phyloP scores from a whole-genome alignment of 2,888 invertebrate species.

The Hesperia comma region DNA sequence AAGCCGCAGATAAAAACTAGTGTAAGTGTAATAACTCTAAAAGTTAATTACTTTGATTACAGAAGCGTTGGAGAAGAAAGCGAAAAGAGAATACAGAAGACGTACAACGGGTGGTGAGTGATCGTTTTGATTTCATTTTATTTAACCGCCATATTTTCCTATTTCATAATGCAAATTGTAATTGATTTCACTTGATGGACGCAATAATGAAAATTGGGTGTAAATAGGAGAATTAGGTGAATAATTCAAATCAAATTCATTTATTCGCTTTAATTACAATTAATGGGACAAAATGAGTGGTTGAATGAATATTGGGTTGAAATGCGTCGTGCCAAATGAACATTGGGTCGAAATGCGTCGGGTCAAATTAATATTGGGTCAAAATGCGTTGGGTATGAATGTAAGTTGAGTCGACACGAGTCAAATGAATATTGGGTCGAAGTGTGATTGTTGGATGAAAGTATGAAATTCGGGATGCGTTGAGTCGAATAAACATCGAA shows the following conservation, averaged over 20 bases:
- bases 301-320: not conserved
- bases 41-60: conserved; percentile 38
- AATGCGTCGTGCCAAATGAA: not conserved
- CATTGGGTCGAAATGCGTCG: not conserved
- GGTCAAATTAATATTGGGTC: not conserved
- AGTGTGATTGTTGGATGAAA: not conserved
- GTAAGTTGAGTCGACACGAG: too few species aligned
- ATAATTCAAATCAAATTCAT: too few species aligned
- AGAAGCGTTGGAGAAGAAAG: conserved; percentile 75
- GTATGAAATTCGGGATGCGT: not conserved
- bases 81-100: conserved; percentile 70
- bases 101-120: conserved; percentile 68
- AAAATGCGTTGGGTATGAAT: not conserved
- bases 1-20: too few species aligned
- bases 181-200: too few species aligned
- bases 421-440: not conserved
- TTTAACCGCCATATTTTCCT: too few species aligned
- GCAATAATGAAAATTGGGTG: too few species aligned
- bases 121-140: not conserved
- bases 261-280: too few species aligned
- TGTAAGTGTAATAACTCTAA: not conserved
- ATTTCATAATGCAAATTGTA: too few species aligned
- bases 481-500: too few species aligned
- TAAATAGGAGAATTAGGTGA: too few species aligned
- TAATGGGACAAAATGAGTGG: too few species aligned